These are phyloP conservation scores for Oophaga pumilio DNA, from an alignment of 2,113 vertebrate genomes.

Conservation along the genomic window DNA sequence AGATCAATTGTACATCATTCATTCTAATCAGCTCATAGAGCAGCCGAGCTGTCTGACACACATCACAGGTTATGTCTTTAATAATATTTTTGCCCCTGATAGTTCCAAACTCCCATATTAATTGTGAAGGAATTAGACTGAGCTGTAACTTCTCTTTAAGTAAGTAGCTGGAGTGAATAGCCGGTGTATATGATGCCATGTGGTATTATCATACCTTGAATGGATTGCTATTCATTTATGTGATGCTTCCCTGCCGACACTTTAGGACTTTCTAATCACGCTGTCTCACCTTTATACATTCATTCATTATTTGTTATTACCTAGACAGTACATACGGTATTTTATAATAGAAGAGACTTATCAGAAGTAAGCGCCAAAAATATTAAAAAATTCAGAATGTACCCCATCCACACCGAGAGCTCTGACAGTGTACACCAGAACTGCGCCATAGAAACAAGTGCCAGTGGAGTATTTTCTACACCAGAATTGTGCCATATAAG, in stretches of 20 bases:
- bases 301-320: neutral
- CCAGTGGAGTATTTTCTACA: neutral
- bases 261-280: neutral
- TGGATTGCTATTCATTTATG: conserved; percentile 1
- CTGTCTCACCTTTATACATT: neutral
- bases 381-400: neutral
- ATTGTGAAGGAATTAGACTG: conserved; percentile 45
- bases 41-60: neutral
- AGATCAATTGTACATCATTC: conserved; percentile 60
- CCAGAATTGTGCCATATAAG: too few relatives aligned
- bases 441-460: neutral
- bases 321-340: neutral
- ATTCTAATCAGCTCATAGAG: conserved; percentile 46
- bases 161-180: neutral
- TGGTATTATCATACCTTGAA: neutral
- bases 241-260: neutral
- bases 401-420: neutral
- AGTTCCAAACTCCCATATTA: conserved; percentile 48
- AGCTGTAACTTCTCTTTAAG: conserved; percentile 28
- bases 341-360: neutral
- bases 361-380: neutral
- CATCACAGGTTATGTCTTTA: conserved; percentile 51
- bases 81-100: conserved; percentile 48
- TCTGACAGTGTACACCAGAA: neutral
- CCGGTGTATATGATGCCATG: neutral